phyloP scores from a whole-genome alignment of 2,113 vertebrate species.

The Arizona elegans region DNA sequence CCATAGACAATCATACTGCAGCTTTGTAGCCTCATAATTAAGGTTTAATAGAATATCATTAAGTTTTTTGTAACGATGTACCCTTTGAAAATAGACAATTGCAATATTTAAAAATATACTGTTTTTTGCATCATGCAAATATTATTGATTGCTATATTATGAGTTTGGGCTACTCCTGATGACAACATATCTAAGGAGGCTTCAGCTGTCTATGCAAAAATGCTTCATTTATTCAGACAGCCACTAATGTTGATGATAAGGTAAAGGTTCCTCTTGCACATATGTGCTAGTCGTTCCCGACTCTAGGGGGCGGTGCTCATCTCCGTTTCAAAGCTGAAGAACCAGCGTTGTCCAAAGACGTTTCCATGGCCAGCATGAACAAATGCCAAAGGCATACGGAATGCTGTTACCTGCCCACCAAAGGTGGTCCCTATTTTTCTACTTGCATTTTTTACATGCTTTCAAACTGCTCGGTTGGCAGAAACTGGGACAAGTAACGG shows the following conservation, averaged over 20 bases:
- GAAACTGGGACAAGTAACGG: too few species aligned
- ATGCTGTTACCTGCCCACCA: too few species aligned
- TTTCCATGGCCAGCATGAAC: too few species aligned
- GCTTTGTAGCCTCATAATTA: neutral
- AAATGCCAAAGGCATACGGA: too few species aligned
- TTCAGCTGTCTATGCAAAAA: conserved; percentile 2
- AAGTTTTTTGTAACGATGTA: neutral
- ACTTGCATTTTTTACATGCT: too few species aligned
- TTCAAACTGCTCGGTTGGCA: too few species aligned
- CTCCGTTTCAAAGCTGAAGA: too few species aligned
- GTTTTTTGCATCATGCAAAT: conserved; percentile 18
- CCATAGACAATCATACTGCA: neutral
- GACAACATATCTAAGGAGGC: conserved; percentile 21
- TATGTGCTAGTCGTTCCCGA: too few species aligned
- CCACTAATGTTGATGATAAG: neutral
- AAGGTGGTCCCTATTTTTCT: too few species aligned
- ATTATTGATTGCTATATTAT: conserved; percentile 22
- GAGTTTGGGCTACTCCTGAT: conserved; percentile 22
- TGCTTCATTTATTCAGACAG: conserved; percentile 33
- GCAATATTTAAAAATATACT: neutral
- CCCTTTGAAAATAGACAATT: neutral
- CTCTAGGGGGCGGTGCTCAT: too few species aligned
- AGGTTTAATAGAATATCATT: neutral
- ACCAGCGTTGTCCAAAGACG: too few species aligned
- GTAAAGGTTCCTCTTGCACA: too few species aligned